Conservation (phyloP, 1,140 invertebrate species). For the Drosophila nasuta region DNA sequence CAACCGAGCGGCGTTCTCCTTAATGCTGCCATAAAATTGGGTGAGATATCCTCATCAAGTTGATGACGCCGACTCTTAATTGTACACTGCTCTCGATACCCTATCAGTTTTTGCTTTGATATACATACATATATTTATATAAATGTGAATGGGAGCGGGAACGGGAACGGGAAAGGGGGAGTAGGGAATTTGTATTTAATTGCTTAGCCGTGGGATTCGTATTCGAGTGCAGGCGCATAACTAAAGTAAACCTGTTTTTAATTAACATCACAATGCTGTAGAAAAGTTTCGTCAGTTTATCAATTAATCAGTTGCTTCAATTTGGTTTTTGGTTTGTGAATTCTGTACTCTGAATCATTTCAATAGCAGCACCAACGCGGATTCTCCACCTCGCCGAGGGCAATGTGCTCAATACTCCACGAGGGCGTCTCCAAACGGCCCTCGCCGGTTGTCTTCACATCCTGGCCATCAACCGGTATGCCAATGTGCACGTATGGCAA, state of each 20-base stretch:
- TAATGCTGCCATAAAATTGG: neutral
- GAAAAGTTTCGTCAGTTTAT: conserved; percentile 7
- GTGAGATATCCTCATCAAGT: neutral
- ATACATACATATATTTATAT: neutral
- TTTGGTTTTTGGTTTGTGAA: neutral
- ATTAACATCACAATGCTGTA: conserved; percentile 69
- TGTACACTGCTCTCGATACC: conserved; percentile 26
- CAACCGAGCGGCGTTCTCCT: neutral
- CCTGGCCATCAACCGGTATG: conserved; percentile 83
- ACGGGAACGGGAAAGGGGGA: conserved; percentile 29
- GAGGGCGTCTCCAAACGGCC: conserved; percentile 86
- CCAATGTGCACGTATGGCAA: conserved; percentile 77
- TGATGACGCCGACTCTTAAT: neutral
- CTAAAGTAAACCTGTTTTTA: conserved; percentile 68
- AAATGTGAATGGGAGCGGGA: conserved; percentile 14
- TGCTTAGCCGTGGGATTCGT: conserved; percentile 53
- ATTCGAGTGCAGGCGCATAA: conserved; percentile 58
- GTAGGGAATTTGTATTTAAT: conserved; percentile 39
- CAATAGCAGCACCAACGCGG: conserved; percentile 87
- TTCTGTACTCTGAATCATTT: neutral
- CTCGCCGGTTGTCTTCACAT: conserved; percentile 86
- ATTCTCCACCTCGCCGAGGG: conserved; percentile 87
- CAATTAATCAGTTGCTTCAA: neutral
- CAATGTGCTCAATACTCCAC: conserved; percentile 87
- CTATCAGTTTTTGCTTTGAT: conserved; percentile 44